Base-by-base conservation (phyloP, 2,797 vertebrate species). In the Heterohyrax brucei region DNA sequence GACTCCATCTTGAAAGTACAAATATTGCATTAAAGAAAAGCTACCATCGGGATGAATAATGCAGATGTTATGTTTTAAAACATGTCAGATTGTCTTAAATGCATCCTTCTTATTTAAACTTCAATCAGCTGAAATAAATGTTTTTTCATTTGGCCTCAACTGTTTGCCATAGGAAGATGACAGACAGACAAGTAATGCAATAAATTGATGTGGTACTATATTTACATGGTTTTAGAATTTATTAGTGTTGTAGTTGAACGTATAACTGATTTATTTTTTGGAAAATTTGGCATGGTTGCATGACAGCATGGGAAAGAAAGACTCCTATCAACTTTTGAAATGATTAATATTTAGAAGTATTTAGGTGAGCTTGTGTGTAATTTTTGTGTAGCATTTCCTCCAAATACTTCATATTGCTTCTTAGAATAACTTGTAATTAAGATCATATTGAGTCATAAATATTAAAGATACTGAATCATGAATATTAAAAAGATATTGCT, bases 141-240 rank as follows among this genome's bases (percentile, higher is more conserved):
- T 87, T 97, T 98, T 98, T 98, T 98, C n/a, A 96, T 98, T 98
- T 98, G 87, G 80, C 82, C 87, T 97, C 96, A 97, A 96, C 68
- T 87, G 3, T 93, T 95, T 98, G 81, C 93, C 89, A 92, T 92
- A 96, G 77, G 91, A 96, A 95, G 70, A 94, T 76, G 97, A 97
- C 77, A 98, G 78, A 77, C n/a, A 96, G 53, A 94, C 96, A 95
- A 59, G 84, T 95, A 97, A 96, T 96, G 83, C 97, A 97, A 95
- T 91, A 86, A 95, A 91, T 93, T 61, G 19, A 89, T 95, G 22
- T 95, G 62, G 53, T 96, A 93, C 78, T 93, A 50, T 88, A 56
- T 75, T 93, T 96, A 91, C 91, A 61, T 85, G 44, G 59, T 73
- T 92, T 87, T 87, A 66, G 39, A 95, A 82, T 96, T 96, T 91